A percentile compares a stretch with the other conserved stretches of the same genome.
These are phyloP conservation scores for Enteromius treurensis DNA, from an alignment of 2,797 vertebrate genomes.

Conservation along the genomic window DNA sequence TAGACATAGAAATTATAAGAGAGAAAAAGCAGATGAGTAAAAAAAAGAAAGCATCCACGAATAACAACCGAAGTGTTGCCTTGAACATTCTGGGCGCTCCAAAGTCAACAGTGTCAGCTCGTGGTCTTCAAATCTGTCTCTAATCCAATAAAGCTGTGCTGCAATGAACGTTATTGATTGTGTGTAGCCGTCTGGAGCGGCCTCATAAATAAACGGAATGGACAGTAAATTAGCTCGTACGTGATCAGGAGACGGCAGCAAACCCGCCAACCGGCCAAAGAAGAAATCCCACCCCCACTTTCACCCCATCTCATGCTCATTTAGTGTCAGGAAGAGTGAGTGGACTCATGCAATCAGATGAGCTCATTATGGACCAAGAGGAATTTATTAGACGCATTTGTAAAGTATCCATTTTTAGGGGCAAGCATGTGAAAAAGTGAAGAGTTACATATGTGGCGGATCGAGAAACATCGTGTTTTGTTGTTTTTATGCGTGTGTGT, in stretches of 20 bases:
- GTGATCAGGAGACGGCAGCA: constrained; percentile 44
- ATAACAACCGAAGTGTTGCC: constrained; percentile 55
- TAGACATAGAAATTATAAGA: constrained; percentile 14
- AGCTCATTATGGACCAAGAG: constrained; percentile 52
- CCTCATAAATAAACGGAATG: constrained; percentile 62
- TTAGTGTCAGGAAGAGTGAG: constrained; percentile 60
- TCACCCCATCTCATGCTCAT: neutral
- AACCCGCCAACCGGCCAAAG: constrained; percentile 23
- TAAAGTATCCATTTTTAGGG: constrained; percentile 46
- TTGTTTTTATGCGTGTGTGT: neutral
- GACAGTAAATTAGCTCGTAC: constrained; percentile 58
- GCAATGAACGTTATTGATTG: constrained; percentile 60
- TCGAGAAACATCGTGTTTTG: neutral
- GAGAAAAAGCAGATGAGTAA: constrained; percentile 12
- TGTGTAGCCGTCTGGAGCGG: constrained; percentile 62
- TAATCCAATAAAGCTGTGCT: constrained; percentile 66
- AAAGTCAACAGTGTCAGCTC: constrained; percentile 63
- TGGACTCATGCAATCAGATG: constrained; percentile 55
- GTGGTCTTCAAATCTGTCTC: constrained; percentile 29
- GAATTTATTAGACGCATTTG: constrained; percentile 63
- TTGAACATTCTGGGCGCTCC: constrained; percentile 58
- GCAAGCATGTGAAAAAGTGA: constrained; percentile 32
- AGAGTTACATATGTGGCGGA: constrained; percentile 32
- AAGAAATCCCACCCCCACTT: constrained; percentile 55
- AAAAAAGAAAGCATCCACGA: constrained; percentile 1